These are phyloP conservation scores for Hylaeus anthracinus DNA, from an alignment of 1,140 invertebrate species.

Conservation along the genomic window DNA sequence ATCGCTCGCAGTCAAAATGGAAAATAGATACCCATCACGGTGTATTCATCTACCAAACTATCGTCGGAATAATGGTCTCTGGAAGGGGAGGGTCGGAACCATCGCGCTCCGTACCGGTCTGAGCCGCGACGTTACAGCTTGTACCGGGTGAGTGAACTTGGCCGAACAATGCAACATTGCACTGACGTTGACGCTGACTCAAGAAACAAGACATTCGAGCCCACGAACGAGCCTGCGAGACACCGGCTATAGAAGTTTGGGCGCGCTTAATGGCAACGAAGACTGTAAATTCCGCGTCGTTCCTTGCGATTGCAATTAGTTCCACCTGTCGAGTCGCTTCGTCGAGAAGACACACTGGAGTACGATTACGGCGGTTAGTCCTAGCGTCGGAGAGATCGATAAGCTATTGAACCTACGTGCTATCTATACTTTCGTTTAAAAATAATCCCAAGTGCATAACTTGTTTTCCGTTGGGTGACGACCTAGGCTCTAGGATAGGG, in stretches of 20 bases:
- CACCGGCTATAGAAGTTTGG: neutral
- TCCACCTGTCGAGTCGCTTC: neutral
- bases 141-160: constrained; percentile 23
- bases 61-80: neutral
- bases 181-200: neutral
- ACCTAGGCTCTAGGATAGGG: neutral
- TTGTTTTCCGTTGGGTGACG: neutral
- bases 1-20: constrained; percentile 17
- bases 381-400: neutral
- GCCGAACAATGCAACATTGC: constrained; percentile 9
- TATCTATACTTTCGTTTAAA: too few species aligned
- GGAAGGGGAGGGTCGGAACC: neutral
- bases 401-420: too few species aligned
- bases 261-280: neutral
- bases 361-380: neutral
- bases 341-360: neutral
- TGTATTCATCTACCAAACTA: constrained; percentile 35
- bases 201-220: neutral
- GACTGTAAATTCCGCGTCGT: neutral
- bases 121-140: constrained; percentile 8
- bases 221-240: neutral
- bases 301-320: constrained; percentile 8
- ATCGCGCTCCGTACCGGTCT: neutral
- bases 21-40: constrained; percentile 32
- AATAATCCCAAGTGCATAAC: too few species aligned